Percentiles rank a stretch among this genome's conserved stretches.
phyloP scores from a whole-genome alignment of 2,888 invertebrate genomes.

The Drosophila paramelanica region DNA sequence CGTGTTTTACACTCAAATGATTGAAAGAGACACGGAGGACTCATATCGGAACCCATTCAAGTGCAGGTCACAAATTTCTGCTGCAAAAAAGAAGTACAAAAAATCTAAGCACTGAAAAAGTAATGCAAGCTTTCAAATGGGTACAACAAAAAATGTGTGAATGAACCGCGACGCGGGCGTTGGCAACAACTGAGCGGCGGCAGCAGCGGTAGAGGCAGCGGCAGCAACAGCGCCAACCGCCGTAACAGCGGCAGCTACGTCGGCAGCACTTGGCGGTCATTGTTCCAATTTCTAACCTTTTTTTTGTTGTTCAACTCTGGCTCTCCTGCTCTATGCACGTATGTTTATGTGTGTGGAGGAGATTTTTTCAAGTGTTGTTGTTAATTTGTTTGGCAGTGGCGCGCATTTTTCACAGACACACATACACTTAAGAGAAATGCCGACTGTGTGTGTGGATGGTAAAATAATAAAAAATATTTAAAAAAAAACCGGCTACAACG shows the following conservation, averaged over 20 bases:
- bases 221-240: not conserved
- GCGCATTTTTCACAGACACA: slow-evolving; percentile 65
- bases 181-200: slow-evolving; percentile 30
- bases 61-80: slow-evolving; percentile 46
- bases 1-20: slow-evolving; percentile 16
- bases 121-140: slow-evolving; percentile 46
- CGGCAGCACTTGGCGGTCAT: slow-evolving; percentile 72
- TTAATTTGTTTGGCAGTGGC: slow-evolving; percentile 72
- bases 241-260: slow-evolving; percentile 10
- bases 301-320: slow-evolving; percentile 37
- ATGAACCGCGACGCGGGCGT: slow-evolving; percentile 57
- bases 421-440: slow-evolving; percentile 46
- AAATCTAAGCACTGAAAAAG: slow-evolving; percentile 40
- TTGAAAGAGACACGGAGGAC: slow-evolving; percentile 13
- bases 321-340: slow-evolving; percentile 34
- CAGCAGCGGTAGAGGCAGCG: slow-evolving; percentile 5
- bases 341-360: slow-evolving; percentile 40
- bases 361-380: slow-evolving; percentile 71
- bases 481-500: slow-evolving; percentile 36
- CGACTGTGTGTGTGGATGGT: slow-evolving; percentile 31
- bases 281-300: slow-evolving; percentile 76
- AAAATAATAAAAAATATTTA: slow-evolving; percentile 37
- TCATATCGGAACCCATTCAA: slow-evolving; percentile 25
- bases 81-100: slow-evolving; percentile 11
- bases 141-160: slow-evolving; percentile 68